Conservation (phyloP, 2,113 vertebrate species). For the Gallinago media region DNA sequence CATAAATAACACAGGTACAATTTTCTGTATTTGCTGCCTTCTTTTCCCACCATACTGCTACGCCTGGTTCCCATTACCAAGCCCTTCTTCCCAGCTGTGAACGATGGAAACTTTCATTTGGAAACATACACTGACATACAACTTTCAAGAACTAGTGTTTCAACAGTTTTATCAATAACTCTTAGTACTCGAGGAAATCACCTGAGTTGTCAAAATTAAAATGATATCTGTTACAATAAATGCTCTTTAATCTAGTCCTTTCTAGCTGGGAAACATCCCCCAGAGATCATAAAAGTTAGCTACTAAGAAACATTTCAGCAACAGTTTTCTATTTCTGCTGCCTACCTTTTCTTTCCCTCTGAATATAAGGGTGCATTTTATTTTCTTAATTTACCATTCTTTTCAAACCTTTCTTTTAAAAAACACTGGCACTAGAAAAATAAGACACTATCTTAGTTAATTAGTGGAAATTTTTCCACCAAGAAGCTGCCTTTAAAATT, state of each 20-base stretch:
- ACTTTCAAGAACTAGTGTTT: not conserved
- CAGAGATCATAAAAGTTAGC: not conserved
- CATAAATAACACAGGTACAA: not conserved
- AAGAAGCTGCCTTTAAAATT: slow-evolving; percentile 52
- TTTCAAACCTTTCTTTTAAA: not conserved
- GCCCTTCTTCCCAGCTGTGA: not conserved
- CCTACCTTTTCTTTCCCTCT: not conserved
- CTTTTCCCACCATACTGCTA: not conserved
- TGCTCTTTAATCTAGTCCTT: not conserved
- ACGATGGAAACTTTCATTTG: not conserved
- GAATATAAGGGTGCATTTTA: not conserved
- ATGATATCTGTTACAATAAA: not conserved
- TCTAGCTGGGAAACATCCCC: not conserved
- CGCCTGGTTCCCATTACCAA: not conserved
- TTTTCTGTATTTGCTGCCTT: not conserved
- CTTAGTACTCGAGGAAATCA: not conserved
- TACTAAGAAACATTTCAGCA: not conserved
- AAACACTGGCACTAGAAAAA: not conserved
- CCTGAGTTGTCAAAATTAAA: not conserved
- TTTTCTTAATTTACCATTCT: not conserved
- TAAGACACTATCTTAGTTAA: slow-evolving; percentile 1
- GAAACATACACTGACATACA: not conserved
- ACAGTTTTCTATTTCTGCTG: not conserved
- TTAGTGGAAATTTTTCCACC: slow-evolving; percentile 29
- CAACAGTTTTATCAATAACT: not conserved